Evolutionary conservation across 2,113 vertebrate genomes (phyloP).

Genomic region (Saimiri boliviensis): DNA sequence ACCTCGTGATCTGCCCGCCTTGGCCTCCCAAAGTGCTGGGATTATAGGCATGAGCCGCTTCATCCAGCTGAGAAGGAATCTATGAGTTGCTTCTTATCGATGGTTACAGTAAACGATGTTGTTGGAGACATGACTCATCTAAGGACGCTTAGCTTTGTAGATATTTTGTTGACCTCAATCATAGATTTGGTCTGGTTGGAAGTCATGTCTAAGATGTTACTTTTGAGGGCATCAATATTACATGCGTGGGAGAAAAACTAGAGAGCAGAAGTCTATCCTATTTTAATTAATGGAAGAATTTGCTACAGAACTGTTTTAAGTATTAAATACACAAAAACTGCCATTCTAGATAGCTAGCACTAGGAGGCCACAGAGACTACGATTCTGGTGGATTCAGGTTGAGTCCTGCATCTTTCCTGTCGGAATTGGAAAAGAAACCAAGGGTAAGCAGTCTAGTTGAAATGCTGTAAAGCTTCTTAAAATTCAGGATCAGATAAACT

Average conservation of each 20-base stretch:
- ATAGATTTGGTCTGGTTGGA: background rate
- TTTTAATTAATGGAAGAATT: background rate
- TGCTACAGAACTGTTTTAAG: background rate
- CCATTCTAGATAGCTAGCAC: conserved; percentile 24
- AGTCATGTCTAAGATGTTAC: background rate
- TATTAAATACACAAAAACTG: background rate
- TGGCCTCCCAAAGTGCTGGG: no score
- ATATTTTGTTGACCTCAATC: background rate
- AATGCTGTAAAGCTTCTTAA: background rate
- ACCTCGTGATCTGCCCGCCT: no score
- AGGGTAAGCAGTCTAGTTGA: background rate
- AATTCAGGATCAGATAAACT: background rate
- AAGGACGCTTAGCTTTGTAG: background rate
- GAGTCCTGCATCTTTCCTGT: background rate
- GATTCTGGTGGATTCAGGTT: background rate
- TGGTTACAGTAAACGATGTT: background rate
- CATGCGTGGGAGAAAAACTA: background rate
- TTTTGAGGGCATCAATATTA: background rate
- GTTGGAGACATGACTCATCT: background rate
- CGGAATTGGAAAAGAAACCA: background rate
- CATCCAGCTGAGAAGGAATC: background rate
- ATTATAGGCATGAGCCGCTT: no score
- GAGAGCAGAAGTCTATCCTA: background rate
- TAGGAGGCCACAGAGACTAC: conserved; percentile 43
- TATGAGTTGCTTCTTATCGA: background rate